A percentile compares a stretch with the other conserved stretches of the same genome.
Evolutionary conservation across 2,113 vertebrate species (phyloP).

Genomic region (Oxygymnocypris stewartii): DNA sequence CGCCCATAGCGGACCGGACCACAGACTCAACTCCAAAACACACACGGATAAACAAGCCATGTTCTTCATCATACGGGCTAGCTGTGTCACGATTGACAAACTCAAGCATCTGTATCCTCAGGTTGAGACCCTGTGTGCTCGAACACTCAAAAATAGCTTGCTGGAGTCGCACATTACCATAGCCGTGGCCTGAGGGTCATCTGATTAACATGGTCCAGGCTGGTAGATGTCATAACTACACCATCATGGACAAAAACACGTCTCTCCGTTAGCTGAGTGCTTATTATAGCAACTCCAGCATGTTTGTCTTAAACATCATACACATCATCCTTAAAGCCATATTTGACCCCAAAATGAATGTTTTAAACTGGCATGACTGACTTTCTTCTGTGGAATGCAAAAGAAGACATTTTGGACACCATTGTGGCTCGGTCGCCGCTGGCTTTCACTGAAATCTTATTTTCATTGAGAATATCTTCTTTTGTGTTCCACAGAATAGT

Average conservation of each 20-base stretch:
- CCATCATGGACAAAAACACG: not conserved
- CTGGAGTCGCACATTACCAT: not conserved
- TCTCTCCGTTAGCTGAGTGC: not conserved
- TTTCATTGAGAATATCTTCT: not conserved
- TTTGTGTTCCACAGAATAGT: not conserved
- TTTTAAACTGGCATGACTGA: not conserved
- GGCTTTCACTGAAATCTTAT: not conserved
- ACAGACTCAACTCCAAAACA: not conserved
- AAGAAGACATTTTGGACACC: not conserved
- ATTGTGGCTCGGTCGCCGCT: not conserved
- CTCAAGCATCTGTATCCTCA: not conserved
- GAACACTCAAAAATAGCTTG: not conserved
- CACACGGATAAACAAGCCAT: not conserved
- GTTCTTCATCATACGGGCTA: not conserved
- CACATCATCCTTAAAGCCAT: not conserved
- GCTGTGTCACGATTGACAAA: constrained; percentile 6
- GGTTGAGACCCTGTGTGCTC: not conserved
- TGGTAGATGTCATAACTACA: not conserved
- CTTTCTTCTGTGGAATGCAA: not conserved
- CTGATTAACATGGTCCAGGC: constrained; percentile 1
- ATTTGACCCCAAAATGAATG: not conserved
- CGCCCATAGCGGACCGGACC: constrained; percentile 8
- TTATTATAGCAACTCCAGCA: not conserved
- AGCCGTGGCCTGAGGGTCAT: too few species aligned
- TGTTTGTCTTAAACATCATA: not conserved